Conservation (phyloP, 2,113 vertebrate genomes). For the Dascyllus trimaculatus region DNA sequence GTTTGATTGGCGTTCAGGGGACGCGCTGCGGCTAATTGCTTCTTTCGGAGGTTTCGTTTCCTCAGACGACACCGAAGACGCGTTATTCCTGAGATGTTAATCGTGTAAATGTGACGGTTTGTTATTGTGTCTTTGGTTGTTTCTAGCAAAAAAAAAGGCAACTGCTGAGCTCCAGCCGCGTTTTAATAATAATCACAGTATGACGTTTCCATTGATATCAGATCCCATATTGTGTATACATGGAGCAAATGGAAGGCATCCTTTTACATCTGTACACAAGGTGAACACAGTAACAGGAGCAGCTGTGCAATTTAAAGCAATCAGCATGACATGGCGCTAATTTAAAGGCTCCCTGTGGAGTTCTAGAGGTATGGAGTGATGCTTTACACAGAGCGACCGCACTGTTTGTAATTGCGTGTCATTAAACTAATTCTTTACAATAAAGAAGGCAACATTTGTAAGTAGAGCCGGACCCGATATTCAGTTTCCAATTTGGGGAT, state of each 20-base stretch:
- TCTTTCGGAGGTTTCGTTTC: background rate
- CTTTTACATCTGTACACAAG: background rate
- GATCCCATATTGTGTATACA: no score
- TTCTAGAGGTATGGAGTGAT: background rate
- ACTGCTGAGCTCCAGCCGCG: no score
- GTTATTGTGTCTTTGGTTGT: no score
- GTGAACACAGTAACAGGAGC: background rate
- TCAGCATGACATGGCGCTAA: background rate
- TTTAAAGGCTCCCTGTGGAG: rapidly evolving
- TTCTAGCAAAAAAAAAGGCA: no score
- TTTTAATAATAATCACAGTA: no score
- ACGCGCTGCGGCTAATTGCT: background rate
- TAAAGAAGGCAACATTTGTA: no score
- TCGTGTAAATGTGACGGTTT: background rate
- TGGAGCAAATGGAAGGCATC: background rate
- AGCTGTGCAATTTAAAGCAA: background rate
- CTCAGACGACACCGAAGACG: background rate
- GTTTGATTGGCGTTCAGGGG: constrained; percentile 13
- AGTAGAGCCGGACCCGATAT: no score
- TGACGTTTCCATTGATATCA: no score
- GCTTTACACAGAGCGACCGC: no score
- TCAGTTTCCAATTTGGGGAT: no score
- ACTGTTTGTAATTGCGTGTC: no score
- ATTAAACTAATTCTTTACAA: no score
- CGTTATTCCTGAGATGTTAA: background rate